Conservation (phyloP, 2,113 vertebrate species). For the Heterocephalus glaber region DNA sequence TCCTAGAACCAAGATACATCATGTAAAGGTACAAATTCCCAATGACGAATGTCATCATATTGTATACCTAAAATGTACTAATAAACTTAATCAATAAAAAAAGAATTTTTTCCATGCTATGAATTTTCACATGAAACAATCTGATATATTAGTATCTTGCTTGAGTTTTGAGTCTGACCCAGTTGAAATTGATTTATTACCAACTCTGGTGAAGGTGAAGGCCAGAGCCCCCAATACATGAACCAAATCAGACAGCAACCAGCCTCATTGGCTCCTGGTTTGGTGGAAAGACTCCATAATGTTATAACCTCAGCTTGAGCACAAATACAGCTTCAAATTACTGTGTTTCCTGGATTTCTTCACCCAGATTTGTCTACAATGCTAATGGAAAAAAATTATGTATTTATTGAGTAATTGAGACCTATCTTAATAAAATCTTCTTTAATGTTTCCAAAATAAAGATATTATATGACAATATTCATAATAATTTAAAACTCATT, state of each 20-base stretch:
- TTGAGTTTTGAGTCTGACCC: slow-evolving; percentile 60
- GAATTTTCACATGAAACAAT: background rate
- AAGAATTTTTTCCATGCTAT: background rate
- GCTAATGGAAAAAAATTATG: slow-evolving; percentile 77
- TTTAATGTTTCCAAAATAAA: slow-evolving; percentile 70
- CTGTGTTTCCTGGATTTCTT: slow-evolving; percentile 77
- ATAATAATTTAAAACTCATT: slow-evolving; percentile 73
- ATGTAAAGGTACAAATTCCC: too few relatives aligned
- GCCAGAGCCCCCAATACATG: background rate
- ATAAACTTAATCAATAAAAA: too few relatives aligned
- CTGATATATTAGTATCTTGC: background rate
- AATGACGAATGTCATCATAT: too few relatives aligned
- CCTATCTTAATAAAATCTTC: slow-evolving; percentile 72
- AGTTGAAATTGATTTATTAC: slow-evolving; percentile 60
- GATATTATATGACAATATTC: slow-evolving; percentile 64
- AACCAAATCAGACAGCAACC: slow-evolving; percentile 74
- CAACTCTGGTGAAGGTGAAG: slow-evolving; percentile 50
- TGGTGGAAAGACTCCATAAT: slow-evolving; percentile 60
- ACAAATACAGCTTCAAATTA: slow-evolving; percentile 77
- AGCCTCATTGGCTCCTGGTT: slow-evolving; percentile 27
- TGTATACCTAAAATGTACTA: too few relatives aligned
- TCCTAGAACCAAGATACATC: too few relatives aligned
- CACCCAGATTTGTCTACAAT: slow-evolving; percentile 75
- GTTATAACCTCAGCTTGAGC: slow-evolving; percentile 65
- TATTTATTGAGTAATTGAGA: slow-evolving; percentile 78